Evolutionary conservation across 64 coral and sea anemone genomes (phyloP), one percentile per base, ranked within the genome.

Genomic region (Montipora efflorescens): DNA sequence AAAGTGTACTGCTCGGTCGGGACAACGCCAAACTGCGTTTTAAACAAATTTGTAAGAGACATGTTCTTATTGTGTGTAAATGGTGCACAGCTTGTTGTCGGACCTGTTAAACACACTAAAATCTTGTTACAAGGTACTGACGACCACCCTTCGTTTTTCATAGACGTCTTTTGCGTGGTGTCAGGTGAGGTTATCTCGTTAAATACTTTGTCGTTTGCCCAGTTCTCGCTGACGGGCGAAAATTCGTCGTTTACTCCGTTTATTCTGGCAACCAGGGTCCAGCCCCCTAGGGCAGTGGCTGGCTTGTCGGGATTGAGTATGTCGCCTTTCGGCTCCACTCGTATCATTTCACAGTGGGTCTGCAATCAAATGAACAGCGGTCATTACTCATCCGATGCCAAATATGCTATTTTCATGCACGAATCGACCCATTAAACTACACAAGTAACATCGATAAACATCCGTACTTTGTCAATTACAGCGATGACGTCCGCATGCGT

Each of bases 111-210:
- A 13, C 96, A 97, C 19, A 97, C 46, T 85, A 97, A 44, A 23
- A 97, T 46, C 16, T 62, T 90, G 16, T 92, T 87, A 6, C 96
- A 78, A 10, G 48, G 87, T 57, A 97, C 2, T 13, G 20, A 68
- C 46, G 88, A 91, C 96, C 96, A 97, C 4, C 96, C 96, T 28
- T 97, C 93, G 73, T 97, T 97, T 90, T 97, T 97, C 96, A 97
- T 97, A 15, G 96, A 95, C 9, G 93, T 89, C 15, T 79, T 92
- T 72, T 91, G 89, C 7, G 93, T 92, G 4, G 68, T 92, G 59
- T 97, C 96, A 74, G 93, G 75, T 10, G 96, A 94, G 19, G 93
- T 95, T 25, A 83, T 90, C 43, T 77, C 84, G 58, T 97, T 97
- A 73, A 97, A 92, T 18, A 78, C 83, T 69, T 66, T 90, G 28